Evolutionary conservation across 1,140 invertebrate species (phyloP).

Genomic region (Asbolus verrucosus): DNA sequence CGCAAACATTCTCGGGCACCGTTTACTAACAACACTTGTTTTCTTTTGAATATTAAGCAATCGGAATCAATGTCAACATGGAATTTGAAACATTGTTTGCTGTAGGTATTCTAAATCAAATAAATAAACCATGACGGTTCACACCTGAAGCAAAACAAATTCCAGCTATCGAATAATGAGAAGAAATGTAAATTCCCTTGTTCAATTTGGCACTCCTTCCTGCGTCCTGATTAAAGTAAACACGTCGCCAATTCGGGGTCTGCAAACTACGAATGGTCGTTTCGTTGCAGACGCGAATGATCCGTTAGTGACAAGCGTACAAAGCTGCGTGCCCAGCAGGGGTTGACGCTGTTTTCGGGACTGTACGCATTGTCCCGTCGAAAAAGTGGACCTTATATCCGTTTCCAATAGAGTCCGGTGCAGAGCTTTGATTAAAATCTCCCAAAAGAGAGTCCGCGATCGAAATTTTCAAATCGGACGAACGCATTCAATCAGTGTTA

Average conservation of each 20-base stretch:
- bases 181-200: not conserved
- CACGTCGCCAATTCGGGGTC: conserved; percentile 15
- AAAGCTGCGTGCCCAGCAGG: conserved; percentile 53
- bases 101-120: no score
- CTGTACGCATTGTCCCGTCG: conserved; percentile 39
- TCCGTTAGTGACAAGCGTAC: conserved; percentile 58
- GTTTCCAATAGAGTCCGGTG: not conserved
- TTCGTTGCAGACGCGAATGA: conserved; percentile 53
- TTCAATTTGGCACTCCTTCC: not conserved
- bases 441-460: conserved; percentile 30
- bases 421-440: conserved; percentile 48
- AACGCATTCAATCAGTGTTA: conserved; percentile 34
- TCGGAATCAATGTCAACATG: no score
- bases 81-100: no score
- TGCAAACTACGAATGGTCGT: conserved; percentile 45
- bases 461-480: conserved; percentile 40
- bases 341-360: conserved; percentile 50
- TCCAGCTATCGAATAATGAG: not conserved
- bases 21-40: no score
- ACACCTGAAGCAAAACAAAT: no score
- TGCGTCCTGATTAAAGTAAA: not conserved
- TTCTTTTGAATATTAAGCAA: no score
- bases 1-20: no score
- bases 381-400: conserved; percentile 41
- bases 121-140: no score